Evolutionary conservation across 2,797 vertebrate species (phyloP).

Genomic region (Staurois parvus): DNA sequence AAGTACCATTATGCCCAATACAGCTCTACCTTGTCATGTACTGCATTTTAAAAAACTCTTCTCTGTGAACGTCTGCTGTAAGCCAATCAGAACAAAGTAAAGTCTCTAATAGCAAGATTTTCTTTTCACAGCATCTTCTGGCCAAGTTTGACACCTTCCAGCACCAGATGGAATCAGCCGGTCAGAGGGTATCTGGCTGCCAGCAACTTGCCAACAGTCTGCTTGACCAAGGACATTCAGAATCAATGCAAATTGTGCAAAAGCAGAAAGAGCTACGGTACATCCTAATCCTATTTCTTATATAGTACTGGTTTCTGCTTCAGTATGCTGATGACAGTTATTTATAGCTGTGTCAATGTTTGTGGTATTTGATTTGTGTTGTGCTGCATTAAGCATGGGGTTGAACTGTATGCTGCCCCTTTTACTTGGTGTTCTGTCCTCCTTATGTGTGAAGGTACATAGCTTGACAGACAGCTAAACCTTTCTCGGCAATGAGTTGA

Average conservation of each 20-base stretch:
- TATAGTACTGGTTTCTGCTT: neutral
- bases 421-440: no score
- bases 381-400: no score
- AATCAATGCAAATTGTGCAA: slow-evolving; percentile 73
- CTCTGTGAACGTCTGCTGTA: no score
- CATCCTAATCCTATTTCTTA: neutral
- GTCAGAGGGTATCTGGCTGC: slow-evolving; percentile 76
- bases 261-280: slow-evolving; percentile 81
- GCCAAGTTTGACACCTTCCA: slow-evolving; percentile 81
- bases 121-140: slow-evolving; percentile 76
- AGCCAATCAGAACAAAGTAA: neutral
- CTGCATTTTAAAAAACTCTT: neutral
- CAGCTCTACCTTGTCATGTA: no score
- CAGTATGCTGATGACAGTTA: no score
- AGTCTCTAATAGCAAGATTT: neutral
- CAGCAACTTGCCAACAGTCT: slow-evolving; percentile 76
- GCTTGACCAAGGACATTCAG: slow-evolving; percentile 73
- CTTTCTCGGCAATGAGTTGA: no score
- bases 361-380: no score
- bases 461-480: no score
- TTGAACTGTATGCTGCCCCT: no score
- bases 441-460: no score
- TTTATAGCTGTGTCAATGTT: neutral
- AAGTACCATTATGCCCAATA: no score
- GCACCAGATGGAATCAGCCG: slow-evolving; percentile 79